Evolutionary conservation across 2,797 vertebrate genomes (phyloP).

Genomic region (Carcharodon carcharias): DNA sequence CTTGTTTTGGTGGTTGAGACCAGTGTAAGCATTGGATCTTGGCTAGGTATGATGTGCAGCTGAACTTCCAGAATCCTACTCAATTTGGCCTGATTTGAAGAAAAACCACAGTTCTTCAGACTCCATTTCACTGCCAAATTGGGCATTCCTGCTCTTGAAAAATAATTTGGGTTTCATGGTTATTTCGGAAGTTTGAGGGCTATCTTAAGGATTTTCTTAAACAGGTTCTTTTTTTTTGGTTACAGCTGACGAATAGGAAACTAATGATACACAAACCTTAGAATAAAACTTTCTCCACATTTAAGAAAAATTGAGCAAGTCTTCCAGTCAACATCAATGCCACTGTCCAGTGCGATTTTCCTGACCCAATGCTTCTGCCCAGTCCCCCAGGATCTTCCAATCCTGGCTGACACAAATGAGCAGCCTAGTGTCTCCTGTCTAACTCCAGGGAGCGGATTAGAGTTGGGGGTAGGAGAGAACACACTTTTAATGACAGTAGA

Average conservation of each 20-base stretch:
- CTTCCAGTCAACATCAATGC: no score
- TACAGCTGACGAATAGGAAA: not conserved
- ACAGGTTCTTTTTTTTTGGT: not conserved
- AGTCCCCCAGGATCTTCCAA: no score
- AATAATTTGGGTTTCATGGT: not conserved
- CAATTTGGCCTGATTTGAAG: not conserved
- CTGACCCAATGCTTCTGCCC: no score
- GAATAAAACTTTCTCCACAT: not conserved
- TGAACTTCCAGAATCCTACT: not conserved
- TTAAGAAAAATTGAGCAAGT: not conserved
- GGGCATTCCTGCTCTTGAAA: not conserved
- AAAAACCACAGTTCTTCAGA: not conserved
- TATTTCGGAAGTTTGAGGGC: not conserved
- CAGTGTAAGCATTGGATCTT: not conserved
- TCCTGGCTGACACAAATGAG: no score
- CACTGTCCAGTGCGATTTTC: no score
- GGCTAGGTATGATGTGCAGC: not conserved
- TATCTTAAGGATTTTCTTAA: not conserved
- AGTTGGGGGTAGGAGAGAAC: no score
- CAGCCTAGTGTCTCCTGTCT: no score
- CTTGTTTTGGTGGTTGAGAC: not conserved
- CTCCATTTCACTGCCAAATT: not conserved
- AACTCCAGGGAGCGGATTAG: no score
- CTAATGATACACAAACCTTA: not conserved
- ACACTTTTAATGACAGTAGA: no score